phyloP scores from a whole-genome alignment of 2,888 invertebrate species.

The Cordilura impudica region DNA sequence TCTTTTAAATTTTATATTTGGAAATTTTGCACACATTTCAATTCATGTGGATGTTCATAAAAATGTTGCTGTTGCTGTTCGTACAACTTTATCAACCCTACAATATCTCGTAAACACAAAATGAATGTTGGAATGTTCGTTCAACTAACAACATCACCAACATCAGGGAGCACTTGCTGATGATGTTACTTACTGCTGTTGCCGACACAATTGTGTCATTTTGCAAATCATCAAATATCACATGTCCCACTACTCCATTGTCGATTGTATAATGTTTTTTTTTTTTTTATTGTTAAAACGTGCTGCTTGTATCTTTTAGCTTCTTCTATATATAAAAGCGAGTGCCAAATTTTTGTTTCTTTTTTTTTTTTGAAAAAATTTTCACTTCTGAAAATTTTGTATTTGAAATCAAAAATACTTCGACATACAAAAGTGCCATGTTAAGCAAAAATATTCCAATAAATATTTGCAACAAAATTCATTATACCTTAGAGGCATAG shows the following conservation, averaged over 20 bases:
- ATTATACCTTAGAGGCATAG: slow-evolving; percentile 22
- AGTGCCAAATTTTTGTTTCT: not conserved
- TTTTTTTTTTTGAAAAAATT: not conserved
- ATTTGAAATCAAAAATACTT: too few species aligned
- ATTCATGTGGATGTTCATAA: not conserved
- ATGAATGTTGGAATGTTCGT: not conserved
- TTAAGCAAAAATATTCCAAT: not conserved
- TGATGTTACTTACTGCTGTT: slow-evolving; percentile 4
- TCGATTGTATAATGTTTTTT: slow-evolving; percentile 50
- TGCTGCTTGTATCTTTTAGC: slow-evolving; percentile 16
- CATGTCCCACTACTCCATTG: slow-evolving; percentile 46
- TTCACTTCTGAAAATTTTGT: not conserved
- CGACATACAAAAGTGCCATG: too few species aligned
- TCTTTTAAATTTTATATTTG: not conserved
- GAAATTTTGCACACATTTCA: not conserved
- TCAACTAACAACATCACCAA: not conserved
- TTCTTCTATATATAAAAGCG: too few species aligned
- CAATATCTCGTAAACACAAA: too few species aligned
- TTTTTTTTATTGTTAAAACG: slow-evolving; percentile 53
- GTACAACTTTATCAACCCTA: not conserved
- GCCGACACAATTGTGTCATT: slow-evolving; percentile 52
- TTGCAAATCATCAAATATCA: slow-evolving; percentile 58
- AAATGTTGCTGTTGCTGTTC: not conserved
- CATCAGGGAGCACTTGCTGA: not conserved
- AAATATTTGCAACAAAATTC: not conserved